phyloP scores from a whole-genome alignment of 2,113 vertebrate genomes.

The Campylomormyrus tamandua region DNA sequence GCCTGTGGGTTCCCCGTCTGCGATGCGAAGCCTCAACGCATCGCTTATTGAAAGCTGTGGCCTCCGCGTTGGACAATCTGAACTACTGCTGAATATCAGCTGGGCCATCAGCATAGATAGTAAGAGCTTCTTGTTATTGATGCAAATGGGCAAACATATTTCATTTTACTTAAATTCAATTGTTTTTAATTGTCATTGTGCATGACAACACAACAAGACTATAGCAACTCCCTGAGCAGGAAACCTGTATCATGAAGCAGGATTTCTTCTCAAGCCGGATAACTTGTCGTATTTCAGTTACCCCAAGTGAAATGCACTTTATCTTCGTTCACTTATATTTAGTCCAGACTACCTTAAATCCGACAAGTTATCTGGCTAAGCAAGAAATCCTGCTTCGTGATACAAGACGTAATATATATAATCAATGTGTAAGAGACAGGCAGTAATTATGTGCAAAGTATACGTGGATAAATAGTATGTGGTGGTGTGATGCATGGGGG shows the following conservation, averaged over 20 bases:
- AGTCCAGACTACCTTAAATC: not conserved
- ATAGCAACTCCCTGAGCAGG: not conserved
- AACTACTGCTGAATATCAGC: conserved; percentile 56
- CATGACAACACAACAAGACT: not conserved
- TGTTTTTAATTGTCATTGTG: not conserved
- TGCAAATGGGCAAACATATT: not conserved
- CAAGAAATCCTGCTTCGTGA: not conserved
- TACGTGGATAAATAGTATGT: not conserved
- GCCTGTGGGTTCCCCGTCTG: conserved; percentile 44
- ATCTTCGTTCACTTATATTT: not conserved
- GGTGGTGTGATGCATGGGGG: not conserved
- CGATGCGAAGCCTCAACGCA: conserved; percentile 36
- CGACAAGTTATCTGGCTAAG: not conserved
- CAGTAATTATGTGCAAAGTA: not conserved
- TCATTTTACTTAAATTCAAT: not conserved
- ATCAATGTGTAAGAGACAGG: not conserved
- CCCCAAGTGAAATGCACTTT: not conserved
- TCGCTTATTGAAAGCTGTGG: not conserved
- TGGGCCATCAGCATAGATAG: conserved; percentile 65
- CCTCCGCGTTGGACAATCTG: not conserved
- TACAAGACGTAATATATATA: not conserved
- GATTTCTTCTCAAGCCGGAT: not conserved
- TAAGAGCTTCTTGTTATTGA: conserved; percentile 33
- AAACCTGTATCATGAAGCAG: not conserved
- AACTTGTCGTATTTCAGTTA: not conserved